Evolutionary conservation across 2,113 vertebrate genomes (phyloP), one percentile per base, ranked within the genome.

Genomic region (Leptodactylus fuscus): DNA sequence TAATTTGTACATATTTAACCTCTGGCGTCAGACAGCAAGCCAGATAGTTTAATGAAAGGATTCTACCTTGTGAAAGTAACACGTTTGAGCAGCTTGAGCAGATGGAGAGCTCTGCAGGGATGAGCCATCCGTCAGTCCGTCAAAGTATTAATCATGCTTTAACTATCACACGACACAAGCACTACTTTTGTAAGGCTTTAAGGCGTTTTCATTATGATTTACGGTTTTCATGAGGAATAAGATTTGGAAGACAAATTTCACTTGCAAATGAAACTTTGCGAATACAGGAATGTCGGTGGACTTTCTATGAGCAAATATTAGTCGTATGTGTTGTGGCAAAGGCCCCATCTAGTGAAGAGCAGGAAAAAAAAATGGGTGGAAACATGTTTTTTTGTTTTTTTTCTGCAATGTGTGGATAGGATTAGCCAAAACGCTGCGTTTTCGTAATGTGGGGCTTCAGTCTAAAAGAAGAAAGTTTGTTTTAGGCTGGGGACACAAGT

Each of bases 1-100:
- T 82, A 71, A 71, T 82, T 55, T 73, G 81, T 70, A 73, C 67
- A 55, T 38, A 41, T 82, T 73, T 82, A 82, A 82, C 81, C 81
- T 73, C 55, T 48, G 67, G 81, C 81, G 15, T 82, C 81, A 73
- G 69, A 55, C 81, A 82, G 60, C 67, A 53, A 71, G 48, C 65
- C 81, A 82, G 81, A 71, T 55, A 81, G 65, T 73, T 71, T 82
- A 82, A 82, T 73, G 41, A 82, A 34, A 29, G 67, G 46, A 82
- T 48, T 73, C 48, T 73, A 73, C 81, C 81, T 82, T 73, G 10
- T 51, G 65, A 82, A 38, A 73, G 20, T 82, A 82, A 82, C 81
- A 53, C 62, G 67, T 82, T 36, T 9, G 44, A 82, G 38, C 81
- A 82, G 81, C 67, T 71, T 36, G 81, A 71, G 34, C 81, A 82